phyloP scores from a whole-genome alignment of 1,140 invertebrate genomes.

The Penaeus chinensis region DNA sequence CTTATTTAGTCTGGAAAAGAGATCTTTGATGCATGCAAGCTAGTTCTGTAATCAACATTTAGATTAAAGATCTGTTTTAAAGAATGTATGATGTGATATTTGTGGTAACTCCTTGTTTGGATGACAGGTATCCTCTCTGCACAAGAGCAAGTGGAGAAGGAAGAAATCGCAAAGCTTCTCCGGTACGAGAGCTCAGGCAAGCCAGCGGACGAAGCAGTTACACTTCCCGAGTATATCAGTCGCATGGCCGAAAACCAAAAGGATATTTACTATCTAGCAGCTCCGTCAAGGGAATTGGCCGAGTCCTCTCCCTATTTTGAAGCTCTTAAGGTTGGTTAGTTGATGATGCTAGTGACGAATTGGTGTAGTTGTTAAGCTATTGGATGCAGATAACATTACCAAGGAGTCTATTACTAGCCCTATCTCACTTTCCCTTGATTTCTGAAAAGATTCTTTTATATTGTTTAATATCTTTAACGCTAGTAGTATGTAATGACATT shows the following conservation, averaged over 20 bases:
- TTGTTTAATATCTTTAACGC: no score
- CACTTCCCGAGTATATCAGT: conserved; percentile 85
- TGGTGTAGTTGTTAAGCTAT: not conserved
- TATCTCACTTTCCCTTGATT: no score
- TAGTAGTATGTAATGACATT: no score
- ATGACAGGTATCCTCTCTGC: conserved; percentile 81
- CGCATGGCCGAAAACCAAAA: conserved; percentile 82
- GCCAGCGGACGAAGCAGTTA: conserved; percentile 79
- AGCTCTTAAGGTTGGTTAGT: conserved; percentile 79
- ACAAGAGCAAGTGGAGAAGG: conserved; percentile 83
- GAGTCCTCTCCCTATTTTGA: conserved; percentile 96
- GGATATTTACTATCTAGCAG: conserved; percentile 92
- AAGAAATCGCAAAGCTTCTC: conserved; percentile 91
- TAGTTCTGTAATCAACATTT: no score
- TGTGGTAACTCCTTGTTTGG: not conserved
- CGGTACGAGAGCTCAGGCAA: conserved; percentile 89
- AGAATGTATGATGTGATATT: not conserved
- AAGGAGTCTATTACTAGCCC: no score
- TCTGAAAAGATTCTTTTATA: no score
- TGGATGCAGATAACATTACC: no score
- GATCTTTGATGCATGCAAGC: no score
- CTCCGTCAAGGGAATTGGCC: conserved; percentile 90
- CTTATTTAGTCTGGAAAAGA: no score
- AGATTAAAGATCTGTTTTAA: no score
- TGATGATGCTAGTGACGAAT: not conserved